Base-by-base conservation (phyloP, 2,888 invertebrate genomes). In the Hemistola chrysoprasaria region DNA sequence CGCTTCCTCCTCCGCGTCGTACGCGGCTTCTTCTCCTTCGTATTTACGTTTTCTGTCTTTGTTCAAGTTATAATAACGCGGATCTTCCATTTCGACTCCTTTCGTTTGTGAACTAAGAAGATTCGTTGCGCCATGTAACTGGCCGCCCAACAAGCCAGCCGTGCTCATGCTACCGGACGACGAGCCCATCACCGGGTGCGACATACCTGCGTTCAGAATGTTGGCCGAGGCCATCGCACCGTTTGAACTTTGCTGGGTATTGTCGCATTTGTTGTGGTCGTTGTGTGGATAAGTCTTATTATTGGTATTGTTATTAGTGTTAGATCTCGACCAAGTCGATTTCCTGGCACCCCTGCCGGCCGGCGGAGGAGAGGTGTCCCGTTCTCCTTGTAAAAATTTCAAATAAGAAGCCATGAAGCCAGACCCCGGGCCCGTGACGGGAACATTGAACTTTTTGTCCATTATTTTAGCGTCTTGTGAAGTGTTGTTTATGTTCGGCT, bases 381-480 rank as follows among this genome's bases (percentile, higher is more conserved):
- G 90, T 73, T 95, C 95, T 53, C 95, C 95, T 84, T 94, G 93
- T 55, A 95, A 84, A 79, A 96, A 96, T 80, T 95, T 95, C 56
- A 95, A 90, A 80, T 95, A 96, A 81, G 95, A 95, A 71, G 94
- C 95, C 95, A 95, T 95, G 78, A 96, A 96, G 50, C 95, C 95
- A 34, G 93, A 91, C 60, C 92, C 92, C 46, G 92, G 91, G 61
- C 91, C 90, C 59, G 88, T 87, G 50, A 90, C 84, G 48, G 90
- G 90, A 65, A 90, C 87, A 66, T 90, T 90, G 62, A 90, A 82
- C 70, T 92, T 92, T 78, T 92, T 92, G 65, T 91, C 92, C 63
- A 90, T 83, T 53, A 89, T 80, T 79, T 90, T 90, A 77, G 82
- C 71, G 78, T 82, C 83, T 75, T 88, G 84, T 67, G 88, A 80